These are phyloP conservation scores for Chrysogorgia sp. DNA, from an alignment of 92 coral and sea anemone species.

Conservation along the genomic window DNA sequence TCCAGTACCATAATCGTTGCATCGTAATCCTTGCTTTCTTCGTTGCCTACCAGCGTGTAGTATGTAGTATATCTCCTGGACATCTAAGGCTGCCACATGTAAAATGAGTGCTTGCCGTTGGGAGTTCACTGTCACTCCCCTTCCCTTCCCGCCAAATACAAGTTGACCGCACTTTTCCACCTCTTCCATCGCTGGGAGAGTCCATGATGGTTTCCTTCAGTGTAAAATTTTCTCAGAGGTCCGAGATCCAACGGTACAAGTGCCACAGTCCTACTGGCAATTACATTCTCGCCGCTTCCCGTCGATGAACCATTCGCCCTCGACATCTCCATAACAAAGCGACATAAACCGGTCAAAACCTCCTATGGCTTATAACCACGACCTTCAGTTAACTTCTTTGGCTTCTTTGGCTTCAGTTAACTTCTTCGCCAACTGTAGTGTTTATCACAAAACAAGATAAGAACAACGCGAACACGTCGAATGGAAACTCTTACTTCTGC, in stretches of 20 bases:
- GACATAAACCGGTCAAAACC: too few relatives aligned
- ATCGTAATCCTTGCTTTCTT: slow-evolving; percentile 25
- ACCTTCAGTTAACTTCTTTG: too few relatives aligned
- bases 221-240: slow-evolving; percentile 19
- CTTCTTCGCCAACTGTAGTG: too few relatives aligned
- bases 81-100: slow-evolving; percentile 49
- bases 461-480: too few relatives aligned
- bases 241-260: slow-evolving; percentile 13
- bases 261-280: slow-evolving; percentile 2
- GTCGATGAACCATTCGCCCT: slow-evolving; percentile 4
- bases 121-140: slow-evolving; percentile 40
- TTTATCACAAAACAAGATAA: too few relatives aligned
- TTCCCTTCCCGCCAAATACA: slow-evolving; percentile 42
- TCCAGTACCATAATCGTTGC: slow-evolving; percentile 51
- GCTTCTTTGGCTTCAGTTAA: too few relatives aligned
- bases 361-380: too few relatives aligned
- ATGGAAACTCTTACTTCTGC: too few relatives aligned
- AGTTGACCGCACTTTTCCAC: slow-evolving; percentile 54
- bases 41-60: slow-evolving; percentile 54
- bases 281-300: not conserved
- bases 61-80: slow-evolving; percentile 57
- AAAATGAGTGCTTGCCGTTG: slow-evolving; percentile 48
- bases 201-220: slow-evolving; percentile 44
- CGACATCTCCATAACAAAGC: too few relatives aligned
- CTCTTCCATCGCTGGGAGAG: slow-evolving; percentile 47